Evolutionary conservation across 2,797 vertebrate species (phyloP), one percentile per base, ranked within the genome.

Genomic region (Hylomyscus alleni): DNA sequence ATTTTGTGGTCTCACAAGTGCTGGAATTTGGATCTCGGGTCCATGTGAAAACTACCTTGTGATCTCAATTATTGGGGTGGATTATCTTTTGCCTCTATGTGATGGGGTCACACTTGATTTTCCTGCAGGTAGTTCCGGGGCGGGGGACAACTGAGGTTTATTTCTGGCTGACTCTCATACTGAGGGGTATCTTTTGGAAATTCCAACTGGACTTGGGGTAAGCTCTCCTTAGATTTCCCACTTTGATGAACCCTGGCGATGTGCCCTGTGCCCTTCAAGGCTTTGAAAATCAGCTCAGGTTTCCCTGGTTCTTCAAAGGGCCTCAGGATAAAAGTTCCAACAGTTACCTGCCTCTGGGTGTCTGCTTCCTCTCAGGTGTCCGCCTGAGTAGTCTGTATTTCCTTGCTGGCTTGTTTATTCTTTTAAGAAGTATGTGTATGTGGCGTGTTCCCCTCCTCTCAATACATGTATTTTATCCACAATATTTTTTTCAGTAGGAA

Each of bases 291-390:
- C 52, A 80, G 24, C 29, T 69, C 69, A 60, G 40, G n/a, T 89
- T 93, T 85, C 26, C 37, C 37, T 92, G 62, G 17, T 80, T 96
- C 76, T 96, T 54, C 86, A 83, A 34, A 54, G 65, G 58, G 15
- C 56, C 31, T 95, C 75, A n/a, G 26, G n/a, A 81, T 76, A 94
- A 86, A 95, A 20, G 12, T n/a, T 54, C 67, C 22, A 50, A 3
- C 29, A 17, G 78, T 80, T 72, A 60, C 62, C 77, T 88, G 40
- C 40, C 73, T 94, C 54, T 87, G n/a, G 80, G 17, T 90, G 84
- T 93, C 65, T 91, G 44, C 31, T 31, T 90, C 50, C 26, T 73
- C 34, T 92, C 52, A 93, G 54, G 40, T 92, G 89, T 90, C 80
- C 31, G 19, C 56, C 73, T 85, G 26, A 75, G 40, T 84, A 26